Evolutionary conservation across 2,888 invertebrate genomes (phyloP), one percentile per base, ranked within the genome.

Genomic region (Uropetala carovei): DNA sequence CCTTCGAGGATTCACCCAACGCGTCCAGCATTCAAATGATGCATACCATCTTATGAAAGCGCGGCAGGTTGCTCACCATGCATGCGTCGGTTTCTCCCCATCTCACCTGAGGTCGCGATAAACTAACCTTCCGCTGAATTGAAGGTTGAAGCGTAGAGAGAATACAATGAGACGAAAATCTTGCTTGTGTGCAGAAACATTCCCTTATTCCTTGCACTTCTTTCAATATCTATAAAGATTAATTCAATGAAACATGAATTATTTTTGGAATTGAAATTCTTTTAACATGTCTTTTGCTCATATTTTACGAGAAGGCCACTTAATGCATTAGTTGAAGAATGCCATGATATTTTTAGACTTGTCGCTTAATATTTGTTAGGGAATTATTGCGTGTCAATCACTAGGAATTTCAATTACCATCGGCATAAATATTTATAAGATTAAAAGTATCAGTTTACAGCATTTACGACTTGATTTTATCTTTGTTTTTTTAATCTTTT

Each of bases 91-190:
- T 60, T 13, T n/a, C 27, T 9, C 43, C 10, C 30, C 30, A 60
- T 86, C 86, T 60, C 89, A 43, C 56, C 57, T 83, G 56, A 64
- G 68, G 27, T 64, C 22, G 43, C 86, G 30, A 27, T 30, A 56
- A 43, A n/a, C 89, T 64, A 64, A 13, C 89, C 89, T 89, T 30
- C 64, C 30, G 30, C 13, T 14, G 59, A 83, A 27, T 68, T n/a
- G 85, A 86, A 86, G 85, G 85, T 27, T 60, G 86, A 18, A 16
- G 27, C 86, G 60, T 3, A 27, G 43, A n/a, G 89, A 13, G 89
- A 89, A 89, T 68, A 89, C 89, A 89, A 89, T 68, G 89, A 64
- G 89, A 57, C 60, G 59, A 57, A 83, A 57, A 30, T 83, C 13
- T 43, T n/a, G 64, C 64, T 16, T 18, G 64, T 14, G 13, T 59